Percentiles rank a stretch among this genome's conserved stretches.
Evolutionary conservation across 2,888 invertebrate species (phyloP).

Genomic region (Chromoteleia sp.): DNA sequence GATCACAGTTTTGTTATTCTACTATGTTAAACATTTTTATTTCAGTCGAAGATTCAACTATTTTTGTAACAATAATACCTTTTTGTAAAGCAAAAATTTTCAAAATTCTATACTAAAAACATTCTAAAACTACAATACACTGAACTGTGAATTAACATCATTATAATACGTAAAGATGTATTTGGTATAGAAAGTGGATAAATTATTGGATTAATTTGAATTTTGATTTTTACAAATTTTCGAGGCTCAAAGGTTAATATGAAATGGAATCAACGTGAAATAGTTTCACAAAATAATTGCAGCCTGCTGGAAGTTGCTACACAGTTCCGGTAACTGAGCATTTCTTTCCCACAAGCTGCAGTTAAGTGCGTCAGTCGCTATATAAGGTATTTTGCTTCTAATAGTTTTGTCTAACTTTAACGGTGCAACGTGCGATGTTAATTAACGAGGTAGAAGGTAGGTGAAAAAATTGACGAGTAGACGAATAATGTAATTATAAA

Average conservation of each 20-base stretch:
- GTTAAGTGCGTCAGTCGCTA: constrained; percentile 50
- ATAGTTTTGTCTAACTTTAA: constrained; percentile 59
- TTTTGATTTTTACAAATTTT: background rate
- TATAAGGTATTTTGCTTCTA: constrained; percentile 50
- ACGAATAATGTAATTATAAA: constrained; percentile 42
- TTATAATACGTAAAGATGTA: too few species aligned
- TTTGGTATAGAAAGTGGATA: too few species aligned
- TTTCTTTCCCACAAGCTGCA: constrained; percentile 59
- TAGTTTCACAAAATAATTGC: constrained; percentile 51
- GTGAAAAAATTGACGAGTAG: constrained; percentile 30
- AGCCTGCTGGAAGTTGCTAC: constrained; percentile 48
- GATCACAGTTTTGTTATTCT: too few species aligned
- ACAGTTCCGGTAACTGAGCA: constrained; percentile 57
- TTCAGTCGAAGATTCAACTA: too few species aligned
- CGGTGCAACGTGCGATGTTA: constrained; percentile 59
- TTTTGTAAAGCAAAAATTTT: too few species aligned
- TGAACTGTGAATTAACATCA: too few species aligned
- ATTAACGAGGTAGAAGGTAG: constrained; percentile 38
- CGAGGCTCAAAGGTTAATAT: constrained; percentile 7
- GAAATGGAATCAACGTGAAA: constrained; percentile 40
- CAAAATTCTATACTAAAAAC: too few species aligned
- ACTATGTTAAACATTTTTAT: too few species aligned
- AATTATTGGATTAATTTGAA: too few species aligned
- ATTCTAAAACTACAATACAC: too few species aligned
- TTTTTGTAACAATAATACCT: too few species aligned